Conservation (phyloP, 1,140 invertebrate genomes). For the Anoplolepis gracilipes region DNA sequence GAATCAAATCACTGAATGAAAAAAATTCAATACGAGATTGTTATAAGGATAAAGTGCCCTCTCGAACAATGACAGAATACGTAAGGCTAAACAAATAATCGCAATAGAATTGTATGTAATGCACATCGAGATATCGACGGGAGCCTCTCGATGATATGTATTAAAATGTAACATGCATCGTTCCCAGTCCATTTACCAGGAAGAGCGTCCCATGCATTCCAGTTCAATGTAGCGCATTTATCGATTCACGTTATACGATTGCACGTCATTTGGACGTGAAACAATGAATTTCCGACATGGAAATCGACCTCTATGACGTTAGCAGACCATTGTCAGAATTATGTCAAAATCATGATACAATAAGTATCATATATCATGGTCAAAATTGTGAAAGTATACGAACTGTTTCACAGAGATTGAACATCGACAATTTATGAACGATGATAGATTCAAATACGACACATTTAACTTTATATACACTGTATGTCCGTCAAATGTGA, state of each 20-base stretch:
- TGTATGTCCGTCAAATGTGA: background rate
- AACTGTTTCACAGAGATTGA: no score
- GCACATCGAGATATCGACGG: conserved; percentile 18
- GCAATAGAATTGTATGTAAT: conserved; percentile 2
- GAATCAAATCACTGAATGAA: background rate
- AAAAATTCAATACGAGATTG: conserved; percentile 12
- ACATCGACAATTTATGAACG: background rate
- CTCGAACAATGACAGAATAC: background rate
- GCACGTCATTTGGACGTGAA: conserved; percentile 27
- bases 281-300: conserved; percentile 32
- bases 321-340: background rate
- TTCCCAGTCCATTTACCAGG: conserved; percentile 14
- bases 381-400: no score
- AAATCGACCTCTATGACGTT: conserved; percentile 5
- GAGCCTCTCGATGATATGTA: conserved; percentile 9
- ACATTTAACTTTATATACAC: background rate
- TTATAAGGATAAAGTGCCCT: background rate
- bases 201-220: background rate
- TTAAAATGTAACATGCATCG: conserved; percentile 14
- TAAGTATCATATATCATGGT: no score
- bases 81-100: conserved; percentile 23
- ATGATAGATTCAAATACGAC: background rate
- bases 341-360: background rate
- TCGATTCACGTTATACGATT: conserved; percentile 41
- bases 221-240: background rate